These are phyloP conservation scores for Eupelmus urozonus DNA, from an alignment of 2,888 invertebrate genomes.

Conservation along the genomic window DNA sequence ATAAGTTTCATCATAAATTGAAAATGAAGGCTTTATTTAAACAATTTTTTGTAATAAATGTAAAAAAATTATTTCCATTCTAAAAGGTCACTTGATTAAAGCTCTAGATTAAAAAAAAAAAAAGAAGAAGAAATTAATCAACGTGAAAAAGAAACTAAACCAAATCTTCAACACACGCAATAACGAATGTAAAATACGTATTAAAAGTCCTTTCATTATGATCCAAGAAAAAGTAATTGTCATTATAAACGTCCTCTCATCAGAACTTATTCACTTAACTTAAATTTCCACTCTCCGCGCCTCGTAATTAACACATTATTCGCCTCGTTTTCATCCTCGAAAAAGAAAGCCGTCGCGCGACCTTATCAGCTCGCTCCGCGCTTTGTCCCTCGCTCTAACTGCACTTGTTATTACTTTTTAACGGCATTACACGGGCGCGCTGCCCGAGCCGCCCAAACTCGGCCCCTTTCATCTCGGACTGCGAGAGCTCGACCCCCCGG, in stretches of 20 bases:
- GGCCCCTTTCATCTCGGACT: constrained; percentile 2
- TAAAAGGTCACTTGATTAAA: too few species aligned
- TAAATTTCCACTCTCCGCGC: neutral
- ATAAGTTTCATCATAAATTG: too few species aligned
- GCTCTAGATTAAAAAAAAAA: too few species aligned
- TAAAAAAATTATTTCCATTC: too few species aligned
- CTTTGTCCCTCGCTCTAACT: constrained; percentile 13
- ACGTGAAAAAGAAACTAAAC: too few species aligned
- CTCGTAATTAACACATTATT: constrained; percentile 9
- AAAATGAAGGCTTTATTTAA: too few species aligned
- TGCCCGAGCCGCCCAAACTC: neutral
- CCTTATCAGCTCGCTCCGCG: neutral
- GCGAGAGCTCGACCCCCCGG: neutral
- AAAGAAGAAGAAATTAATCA: too few species aligned
- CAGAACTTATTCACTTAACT: neutral
- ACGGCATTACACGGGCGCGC: constrained; percentile 24
- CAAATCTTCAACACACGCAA: too few species aligned
- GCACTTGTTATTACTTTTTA: constrained; percentile 50
- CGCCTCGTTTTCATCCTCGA: neutral
- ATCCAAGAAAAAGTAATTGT: neutral
- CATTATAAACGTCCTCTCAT: constrained; percentile 17
- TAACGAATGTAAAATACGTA: neutral
- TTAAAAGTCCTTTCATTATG: neutral
- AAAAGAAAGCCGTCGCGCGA: neutral
- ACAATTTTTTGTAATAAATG: too few species aligned